Percentiles rank a stretch among this genome's conserved stretches.
Evolutionary conservation across 2,797 vertebrate species (phyloP).

Genomic region (Chrysocyon brachyurus): DNA sequence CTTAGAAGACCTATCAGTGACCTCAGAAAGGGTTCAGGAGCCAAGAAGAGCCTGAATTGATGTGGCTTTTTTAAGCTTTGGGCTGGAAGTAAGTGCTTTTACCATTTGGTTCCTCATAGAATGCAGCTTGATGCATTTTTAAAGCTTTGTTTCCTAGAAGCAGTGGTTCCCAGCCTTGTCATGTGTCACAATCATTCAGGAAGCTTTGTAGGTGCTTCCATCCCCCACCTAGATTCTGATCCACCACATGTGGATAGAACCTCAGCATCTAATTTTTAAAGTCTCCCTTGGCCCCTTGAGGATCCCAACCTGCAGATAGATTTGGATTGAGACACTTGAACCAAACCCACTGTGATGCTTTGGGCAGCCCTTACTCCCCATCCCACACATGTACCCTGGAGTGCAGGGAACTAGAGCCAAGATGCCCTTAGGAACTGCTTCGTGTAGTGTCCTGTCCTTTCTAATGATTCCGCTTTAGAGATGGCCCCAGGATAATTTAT

Average conservation of each 20-base stretch:
- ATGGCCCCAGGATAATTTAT: not conserved
- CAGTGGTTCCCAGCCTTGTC: not conserved
- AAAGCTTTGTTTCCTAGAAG: not conserved
- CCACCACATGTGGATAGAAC: not conserved
- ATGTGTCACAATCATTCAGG: not conserved
- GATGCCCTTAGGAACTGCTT: not conserved
- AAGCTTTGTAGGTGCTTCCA: not conserved
- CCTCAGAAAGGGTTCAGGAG: not conserved
- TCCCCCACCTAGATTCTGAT: not conserved
- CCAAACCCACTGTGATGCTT: not conserved
- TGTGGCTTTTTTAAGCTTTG: not conserved
- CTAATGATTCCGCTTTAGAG: not conserved
- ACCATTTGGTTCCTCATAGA: not conserved
- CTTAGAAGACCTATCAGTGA: not conserved
- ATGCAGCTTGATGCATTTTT: not conserved
- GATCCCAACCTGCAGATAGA: not conserved
- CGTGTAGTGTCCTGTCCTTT: not conserved
- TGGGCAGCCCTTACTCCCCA: not conserved
- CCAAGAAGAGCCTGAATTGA: not conserved
- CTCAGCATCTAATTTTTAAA: not conserved
- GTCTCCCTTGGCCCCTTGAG: fast-evolving
- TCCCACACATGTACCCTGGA: too few species aligned
- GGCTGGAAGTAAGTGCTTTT: not conserved
- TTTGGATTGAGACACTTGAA: not conserved
- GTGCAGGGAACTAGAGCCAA: not conserved